Evolutionary conservation across 1,140 invertebrate genomes (phyloP).

Genomic region (Phymorhynchus buccinoides): DNA sequence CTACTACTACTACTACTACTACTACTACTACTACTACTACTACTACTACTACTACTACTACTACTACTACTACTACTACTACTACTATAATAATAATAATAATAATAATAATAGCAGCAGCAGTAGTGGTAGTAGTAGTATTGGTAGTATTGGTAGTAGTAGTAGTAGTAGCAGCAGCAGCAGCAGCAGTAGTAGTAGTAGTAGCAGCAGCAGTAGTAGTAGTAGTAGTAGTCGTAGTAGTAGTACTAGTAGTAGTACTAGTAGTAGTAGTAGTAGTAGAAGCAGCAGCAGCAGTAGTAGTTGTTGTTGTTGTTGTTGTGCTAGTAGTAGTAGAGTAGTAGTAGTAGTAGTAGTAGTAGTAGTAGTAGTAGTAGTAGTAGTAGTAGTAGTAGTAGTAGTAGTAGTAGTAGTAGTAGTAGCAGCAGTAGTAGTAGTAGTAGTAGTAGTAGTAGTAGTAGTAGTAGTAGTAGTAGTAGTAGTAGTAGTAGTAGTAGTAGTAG

Average conservation of each 20-base stretch:
- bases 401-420: constrained; percentile 19
- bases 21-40: no score
- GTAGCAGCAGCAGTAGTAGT: neutral
- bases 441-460: no score
- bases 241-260: constrained; percentile 10
- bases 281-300: neutral
- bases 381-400: constrained; percentile 26
- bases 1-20: no score
- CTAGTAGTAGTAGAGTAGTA: neutral
- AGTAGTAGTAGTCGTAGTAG: neutral
- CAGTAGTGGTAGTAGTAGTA: neutral
- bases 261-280: neutral
- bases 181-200: constrained; percentile 22
- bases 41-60: no score
- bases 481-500: neutral
- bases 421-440: no score
- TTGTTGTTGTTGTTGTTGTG: neutral
- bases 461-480: neutral
- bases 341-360: constrained; percentile 26
- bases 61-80: no score
- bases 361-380: constrained; percentile 29
- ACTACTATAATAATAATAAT: no score
- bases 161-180: constrained; percentile 4
- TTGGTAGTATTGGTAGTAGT: neutral
- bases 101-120: no score